phyloP scores from a whole-genome alignment of 1,140 invertebrate genomes.

The Popillia japonica region DNA sequence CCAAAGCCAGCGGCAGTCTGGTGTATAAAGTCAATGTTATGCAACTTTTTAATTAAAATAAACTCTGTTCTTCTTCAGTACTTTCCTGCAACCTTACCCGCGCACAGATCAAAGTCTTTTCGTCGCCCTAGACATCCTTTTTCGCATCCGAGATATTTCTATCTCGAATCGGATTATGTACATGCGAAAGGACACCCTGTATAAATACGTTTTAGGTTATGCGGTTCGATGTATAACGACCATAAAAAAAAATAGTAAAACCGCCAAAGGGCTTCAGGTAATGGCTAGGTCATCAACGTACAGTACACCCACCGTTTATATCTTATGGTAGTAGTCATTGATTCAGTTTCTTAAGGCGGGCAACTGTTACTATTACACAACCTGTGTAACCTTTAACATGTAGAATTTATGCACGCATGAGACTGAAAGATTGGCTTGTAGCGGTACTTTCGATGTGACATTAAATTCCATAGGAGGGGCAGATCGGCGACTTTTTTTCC shows the following conservation, averaged over 20 bases:
- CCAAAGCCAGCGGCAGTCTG: slow-evolving; percentile 32
- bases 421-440: slow-evolving; percentile 2
- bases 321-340: slow-evolving; percentile 32
- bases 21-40: slow-evolving; percentile 41
- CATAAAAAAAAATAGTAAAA: slow-evolving; percentile 24
- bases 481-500: slow-evolving; percentile 1
- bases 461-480: slow-evolving; percentile 34
- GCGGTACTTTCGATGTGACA: slow-evolving; percentile 32
- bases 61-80: slow-evolving; percentile 36
- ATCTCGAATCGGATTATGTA: neutral
- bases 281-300: slow-evolving; percentile 33
- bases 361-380: slow-evolving; percentile 35
- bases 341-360: slow-evolving; percentile 28
- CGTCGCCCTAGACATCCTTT: slow-evolving; percentile 13
- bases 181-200: neutral
- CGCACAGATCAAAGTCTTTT: slow-evolving; percentile 43
- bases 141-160: no score
- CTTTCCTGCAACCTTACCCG: neutral
- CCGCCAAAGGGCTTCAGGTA: slow-evolving; percentile 18
- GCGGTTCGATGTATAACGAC: neutral
- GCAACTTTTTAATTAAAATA: slow-evolving; percentile 47
- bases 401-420: slow-evolving; percentile 30
- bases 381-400: slow-evolving; percentile 32
- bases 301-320: slow-evolving; percentile 20
- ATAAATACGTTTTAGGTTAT: neutral